Base-by-base conservation (phyloP, 2,797 vertebrate species). In the Argya squamiceps region DNA sequence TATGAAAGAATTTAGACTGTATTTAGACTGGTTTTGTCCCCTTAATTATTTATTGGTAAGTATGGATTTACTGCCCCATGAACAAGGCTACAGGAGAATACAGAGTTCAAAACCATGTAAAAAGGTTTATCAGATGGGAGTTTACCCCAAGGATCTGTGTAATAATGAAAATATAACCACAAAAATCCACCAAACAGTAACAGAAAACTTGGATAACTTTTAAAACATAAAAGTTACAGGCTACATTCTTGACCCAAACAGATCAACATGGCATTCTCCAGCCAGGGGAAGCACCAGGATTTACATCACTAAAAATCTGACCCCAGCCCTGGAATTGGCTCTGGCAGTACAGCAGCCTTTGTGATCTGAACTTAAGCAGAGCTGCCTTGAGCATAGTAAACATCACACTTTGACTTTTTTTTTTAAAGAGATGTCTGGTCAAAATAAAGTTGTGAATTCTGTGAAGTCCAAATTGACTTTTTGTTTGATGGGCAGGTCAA, bases 181-280 rank as follows among this genome's bases (percentile, higher is more conserved):
- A 79, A 87, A 70, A 94, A 87, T 39, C 43, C 67, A 84, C 29
- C 30, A 55, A 82, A 75, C 46, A 88, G 17, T 39, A 84, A 90
- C 19, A 85, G 18, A 92, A 90, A 78, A 75, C 12, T 53, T 34
- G 49, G 41, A 46, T 60, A 71, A 83, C 24, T 53, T 78, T 83
- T 71, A 56, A 88, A 13, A 36, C n/a, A 52, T 67, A 41, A 58
- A 88, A 69, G 23, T 62, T 68, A 84, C 24, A 56, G 62, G 15
- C 36, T 92, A 59, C 29, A 24, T 52, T 85, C 59, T 63, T 76
- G 56, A 68, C 44, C 24, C 37, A 59, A 73, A 64, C 10, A 67
- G 50, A 30, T 36, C 47, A 58, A 73, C 26, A 23, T 2, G 11
- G 19, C 21, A 74, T 73, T 53, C 27, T 83, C 18, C 17, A 60